These are phyloP conservation scores for Electrona antarctica DNA, from an alignment of 2,113 vertebrate species.

Conservation along the genomic window DNA sequence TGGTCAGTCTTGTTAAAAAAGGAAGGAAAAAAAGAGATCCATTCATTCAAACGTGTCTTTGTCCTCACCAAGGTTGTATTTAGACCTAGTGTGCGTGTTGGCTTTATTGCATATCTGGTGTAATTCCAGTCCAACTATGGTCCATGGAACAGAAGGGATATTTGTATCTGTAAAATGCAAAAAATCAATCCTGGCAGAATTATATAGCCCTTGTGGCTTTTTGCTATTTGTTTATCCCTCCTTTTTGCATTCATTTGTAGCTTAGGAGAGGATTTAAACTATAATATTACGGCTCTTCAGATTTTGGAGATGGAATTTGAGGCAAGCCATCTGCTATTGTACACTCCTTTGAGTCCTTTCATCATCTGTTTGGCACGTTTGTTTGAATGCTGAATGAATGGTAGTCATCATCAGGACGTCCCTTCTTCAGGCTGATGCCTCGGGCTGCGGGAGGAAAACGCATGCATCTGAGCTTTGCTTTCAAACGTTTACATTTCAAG, in stretches of 20 bases:
- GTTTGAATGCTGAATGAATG: not conserved
- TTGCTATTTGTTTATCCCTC: conserved; percentile 59
- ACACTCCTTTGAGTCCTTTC: not conserved
- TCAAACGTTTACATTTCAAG: too few relatives aligned
- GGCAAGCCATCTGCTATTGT: not conserved
- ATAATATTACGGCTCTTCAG: conserved; percentile 58
- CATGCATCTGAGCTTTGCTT: not conserved
- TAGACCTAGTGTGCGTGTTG: not conserved
- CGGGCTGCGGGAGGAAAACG: too few relatives aligned
- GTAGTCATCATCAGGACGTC: too few relatives aligned
- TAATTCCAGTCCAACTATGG: not conserved
- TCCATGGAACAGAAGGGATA: not conserved
- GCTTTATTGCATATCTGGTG: too few relatives aligned
- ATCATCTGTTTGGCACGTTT: not conserved
- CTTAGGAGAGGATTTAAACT: conserved; percentile 43
- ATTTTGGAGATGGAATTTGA: conserved; percentile 17
- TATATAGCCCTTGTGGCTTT: conserved; percentile 38
- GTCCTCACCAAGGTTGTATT: not conserved
- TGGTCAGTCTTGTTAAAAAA: not conserved
- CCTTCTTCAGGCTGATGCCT: too few relatives aligned
- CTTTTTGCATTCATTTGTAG: conserved; percentile 37
- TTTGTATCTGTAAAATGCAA: not conserved
- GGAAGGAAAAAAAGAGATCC: too few relatives aligned
- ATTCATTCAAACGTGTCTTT: not conserved
- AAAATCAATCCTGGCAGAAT: conserved; percentile 45